phyloP scores from a whole-genome alignment of 2,888 invertebrate genomes.

The Epirrhoe alternata region DNA sequence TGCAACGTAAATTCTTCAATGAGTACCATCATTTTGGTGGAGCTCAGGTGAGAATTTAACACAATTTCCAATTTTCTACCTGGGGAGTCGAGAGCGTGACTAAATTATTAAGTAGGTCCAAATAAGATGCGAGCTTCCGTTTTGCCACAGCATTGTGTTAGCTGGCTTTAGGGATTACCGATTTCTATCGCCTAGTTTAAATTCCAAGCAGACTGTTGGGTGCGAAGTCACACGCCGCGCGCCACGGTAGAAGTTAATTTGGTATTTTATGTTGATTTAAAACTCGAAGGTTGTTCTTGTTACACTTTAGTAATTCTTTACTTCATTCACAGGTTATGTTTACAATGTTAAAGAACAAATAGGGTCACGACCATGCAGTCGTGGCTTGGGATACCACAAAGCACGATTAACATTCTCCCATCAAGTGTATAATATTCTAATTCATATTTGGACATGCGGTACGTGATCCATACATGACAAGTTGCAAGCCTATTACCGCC shows the following conservation, averaged over 20 bases:
- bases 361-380: no score
- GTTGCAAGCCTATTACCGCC: no score
- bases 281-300: conserved; percentile 46
- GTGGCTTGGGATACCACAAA: no score
- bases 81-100: conserved; percentile 76
- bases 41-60: conserved; percentile 68
- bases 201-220: conserved; percentile 73
- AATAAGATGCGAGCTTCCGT: conserved; percentile 78
- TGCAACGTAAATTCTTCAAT: conserved; percentile 55
- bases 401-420: no score
- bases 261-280: conserved; percentile 67
- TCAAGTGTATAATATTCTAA: no score
- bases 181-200: conserved; percentile 79
- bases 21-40: conserved; percentile 67
- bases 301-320: conserved; percentile 7
- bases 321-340: not conserved
- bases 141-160: conserved; percentile 75
- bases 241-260: conserved; percentile 72
- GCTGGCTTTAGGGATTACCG: conserved; percentile 73
- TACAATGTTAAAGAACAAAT: not conserved
- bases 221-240: conserved; percentile 68
- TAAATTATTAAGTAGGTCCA: conserved; percentile 77
- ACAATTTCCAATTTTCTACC: conserved; percentile 84
- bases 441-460: no score
- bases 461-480: no score